Evolutionary conservation across 2,797 vertebrate genomes (phyloP), one percentile per base, ranked within the genome.

Genomic region (Lacerta agilis): DNA sequence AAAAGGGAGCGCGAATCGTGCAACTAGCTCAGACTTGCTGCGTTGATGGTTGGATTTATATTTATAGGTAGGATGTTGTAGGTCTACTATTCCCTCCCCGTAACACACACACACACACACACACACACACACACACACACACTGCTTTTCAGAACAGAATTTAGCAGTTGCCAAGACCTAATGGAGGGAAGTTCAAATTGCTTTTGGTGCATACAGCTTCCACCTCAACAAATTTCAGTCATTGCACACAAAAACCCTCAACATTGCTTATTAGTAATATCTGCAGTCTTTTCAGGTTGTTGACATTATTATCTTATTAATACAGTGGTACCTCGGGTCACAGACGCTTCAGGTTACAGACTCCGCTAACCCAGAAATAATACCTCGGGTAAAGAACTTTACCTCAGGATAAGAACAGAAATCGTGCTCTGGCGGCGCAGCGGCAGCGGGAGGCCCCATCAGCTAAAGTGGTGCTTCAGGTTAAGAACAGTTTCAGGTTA

Each of bases 71-170:
- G 8, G 49, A 61, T 84, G 20, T 36, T 38, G 64, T 36, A 11
- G 61, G 33, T 75, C 25, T 5, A 0, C 9, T 66, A 41, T 69
- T 41, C 20, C 33, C 27, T 8, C 17, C 55, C 38, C 3, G 2
- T 43, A 64, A 82, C 10, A 64, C 71, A 61, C 45, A 49, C 45
- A 45, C 43, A 43, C 43, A 45, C 43, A 45, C 45, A 45, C 45
- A 45, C 45, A n/a, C n/a, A 61, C 45, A 49, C 45, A 45, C 45
- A 45, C 45, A 45, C 45, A 45, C 45, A 49, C 45, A 49, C 45
- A 49, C 85, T 92, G 3, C 82, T 89, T 67, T 33, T 86, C 33
- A 79, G 58, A 49, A 86, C 38, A 33, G 82, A 33, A 20, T 79
- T 64, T 89, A 90, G 61, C 36, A 17, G 36, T 55, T 45, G 80